Base-by-base conservation (phyloP, 2,797 vertebrate species). In the Rhynchotus rufescens region DNA sequence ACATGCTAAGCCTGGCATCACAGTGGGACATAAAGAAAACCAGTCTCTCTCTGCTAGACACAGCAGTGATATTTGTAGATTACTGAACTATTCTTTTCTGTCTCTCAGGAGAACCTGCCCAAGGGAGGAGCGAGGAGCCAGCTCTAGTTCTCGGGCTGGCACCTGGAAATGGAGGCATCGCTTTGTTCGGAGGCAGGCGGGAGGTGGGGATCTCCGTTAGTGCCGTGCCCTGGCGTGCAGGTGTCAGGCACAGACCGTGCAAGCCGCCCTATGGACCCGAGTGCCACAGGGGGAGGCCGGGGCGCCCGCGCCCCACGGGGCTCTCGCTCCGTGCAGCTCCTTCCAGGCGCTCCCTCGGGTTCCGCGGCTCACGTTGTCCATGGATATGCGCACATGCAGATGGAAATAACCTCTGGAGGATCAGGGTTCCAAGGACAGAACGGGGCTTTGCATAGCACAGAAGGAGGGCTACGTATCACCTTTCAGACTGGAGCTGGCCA, bases 321-420 rank as follows among this genome's bases (percentile, higher is more conserved):
- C 32, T 85, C 19, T 57, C 36, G 20, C 19, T 87, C 49, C 36
- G 40, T 28, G 60, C 44, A 49, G 67, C 44, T 71, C 22, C 14
- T 47, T 67, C 32, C 66, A 74, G 65, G 74, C 59, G 47, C 61
- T 59, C 62, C 59, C 59, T 34, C 21, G 72, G 66, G 51, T 42
- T 13, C 36, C 20, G 3, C n/a, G 10, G 77, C 65, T 84, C 40
- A 47, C 11, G 36, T 8, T 4, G 16, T 54, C 6, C 49, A 56
- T 15, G 20, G 62, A 60, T 38, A 75, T 34, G 84, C 51, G 56
- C 65, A 84, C 61, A 66, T 16, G 56, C 26, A 75, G 74, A 59
- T 79, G 66, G 92, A 93, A 91, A 91, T 85, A 93, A 84, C 42
- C 56, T 85, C 80, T 89, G 47, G 40, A 71, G 54, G 64, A 60